A percentile compares a stretch with the other conserved stretches of the same genome.
These are phyloP conservation scores for Terebella lapidaria DNA, from an alignment of 2,888 invertebrate genomes.

Conservation along the genomic window DNA sequence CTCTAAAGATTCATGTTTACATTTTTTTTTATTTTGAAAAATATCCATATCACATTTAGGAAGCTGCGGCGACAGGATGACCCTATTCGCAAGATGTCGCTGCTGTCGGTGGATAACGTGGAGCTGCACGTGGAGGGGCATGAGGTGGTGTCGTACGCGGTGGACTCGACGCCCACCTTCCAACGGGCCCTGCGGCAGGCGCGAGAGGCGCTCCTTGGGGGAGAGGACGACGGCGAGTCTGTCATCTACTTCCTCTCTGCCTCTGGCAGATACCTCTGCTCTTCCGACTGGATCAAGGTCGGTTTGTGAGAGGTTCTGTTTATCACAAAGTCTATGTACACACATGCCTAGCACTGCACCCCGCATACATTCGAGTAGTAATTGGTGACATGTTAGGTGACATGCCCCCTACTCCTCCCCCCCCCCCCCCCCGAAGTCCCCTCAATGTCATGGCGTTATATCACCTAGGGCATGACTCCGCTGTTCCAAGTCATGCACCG, in stretches of 20 bases:
- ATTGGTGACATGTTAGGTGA: too few relatives aligned
- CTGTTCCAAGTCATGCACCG: conserved; percentile 12
- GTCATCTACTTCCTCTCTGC: conserved; percentile 8
- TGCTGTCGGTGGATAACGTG: conserved; percentile 3
- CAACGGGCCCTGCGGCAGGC: not conserved
- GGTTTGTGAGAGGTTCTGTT: not conserved
- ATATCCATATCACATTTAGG: too few relatives aligned
- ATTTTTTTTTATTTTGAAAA: too few relatives aligned
- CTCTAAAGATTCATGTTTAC: too few relatives aligned
- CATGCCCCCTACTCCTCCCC: not conserved
- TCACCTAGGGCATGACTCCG: conserved; percentile 3
- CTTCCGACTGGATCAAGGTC: conserved; percentile 11
- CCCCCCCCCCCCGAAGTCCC: not conserved
- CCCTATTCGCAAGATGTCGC: conserved; percentile 16
- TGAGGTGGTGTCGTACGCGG: not conserved
- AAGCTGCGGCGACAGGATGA: conserved; percentile 5
- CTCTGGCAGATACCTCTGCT: conserved; percentile 7
- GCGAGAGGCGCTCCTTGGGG: not conserved
- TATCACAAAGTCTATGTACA: too few relatives aligned
- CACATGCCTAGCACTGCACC: too few relatives aligned
- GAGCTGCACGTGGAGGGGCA: not conserved
- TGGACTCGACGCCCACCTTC: conserved; percentile 8
- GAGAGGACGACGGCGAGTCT: not conserved
- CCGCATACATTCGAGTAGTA: too few relatives aligned
- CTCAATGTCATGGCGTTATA: not conserved